phyloP scores from a whole-genome alignment of 2,797 vertebrate species.

The Chaetodon trifasciatus region DNA sequence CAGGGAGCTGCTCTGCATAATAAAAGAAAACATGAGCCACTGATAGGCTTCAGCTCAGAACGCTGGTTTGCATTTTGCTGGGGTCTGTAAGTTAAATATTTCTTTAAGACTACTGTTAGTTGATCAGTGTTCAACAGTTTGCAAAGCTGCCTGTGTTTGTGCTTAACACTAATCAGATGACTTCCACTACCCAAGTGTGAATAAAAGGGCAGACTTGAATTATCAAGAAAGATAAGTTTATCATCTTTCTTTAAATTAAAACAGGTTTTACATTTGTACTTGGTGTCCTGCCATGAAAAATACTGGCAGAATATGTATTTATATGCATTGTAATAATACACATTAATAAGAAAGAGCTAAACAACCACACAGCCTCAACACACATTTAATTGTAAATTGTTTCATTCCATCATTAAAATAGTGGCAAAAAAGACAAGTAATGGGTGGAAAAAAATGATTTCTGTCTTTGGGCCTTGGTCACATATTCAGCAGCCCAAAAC shows the following conservation, averaged over 20 bases:
- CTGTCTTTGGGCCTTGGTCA: background rate
- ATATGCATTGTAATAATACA: background rate
- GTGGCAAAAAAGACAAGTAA: background rate
- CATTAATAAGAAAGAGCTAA: background rate
- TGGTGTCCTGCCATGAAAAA: background rate
- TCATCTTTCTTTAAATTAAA: background rate
- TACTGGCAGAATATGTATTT: background rate
- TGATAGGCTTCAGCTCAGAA: slow-evolving; percentile 59
- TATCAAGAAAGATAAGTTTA: background rate
- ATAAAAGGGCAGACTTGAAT: slow-evolving; percentile 10
- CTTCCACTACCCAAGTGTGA: background rate
- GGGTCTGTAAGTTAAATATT: slow-evolving; percentile 63
- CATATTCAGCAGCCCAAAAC: background rate
- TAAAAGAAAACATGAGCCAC: slow-evolving; percentile 57
- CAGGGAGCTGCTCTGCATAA: slow-evolving; percentile 59
- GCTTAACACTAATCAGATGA: slow-evolving; percentile 40
- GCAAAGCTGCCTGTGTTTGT: slow-evolving; percentile 42
- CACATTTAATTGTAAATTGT: background rate
- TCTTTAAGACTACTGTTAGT: slow-evolving; percentile 54
- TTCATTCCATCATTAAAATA: background rate
- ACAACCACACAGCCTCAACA: background rate
- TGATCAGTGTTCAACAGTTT: slow-evolving; percentile 67
- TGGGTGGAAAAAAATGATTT: background rate
- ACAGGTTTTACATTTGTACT: background rate
- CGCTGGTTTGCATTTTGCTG: slow-evolving; percentile 22